These are phyloP conservation scores for Glaucopsyche alexis DNA, from an alignment of 2,888 invertebrate species.

Conservation along the genomic window DNA sequence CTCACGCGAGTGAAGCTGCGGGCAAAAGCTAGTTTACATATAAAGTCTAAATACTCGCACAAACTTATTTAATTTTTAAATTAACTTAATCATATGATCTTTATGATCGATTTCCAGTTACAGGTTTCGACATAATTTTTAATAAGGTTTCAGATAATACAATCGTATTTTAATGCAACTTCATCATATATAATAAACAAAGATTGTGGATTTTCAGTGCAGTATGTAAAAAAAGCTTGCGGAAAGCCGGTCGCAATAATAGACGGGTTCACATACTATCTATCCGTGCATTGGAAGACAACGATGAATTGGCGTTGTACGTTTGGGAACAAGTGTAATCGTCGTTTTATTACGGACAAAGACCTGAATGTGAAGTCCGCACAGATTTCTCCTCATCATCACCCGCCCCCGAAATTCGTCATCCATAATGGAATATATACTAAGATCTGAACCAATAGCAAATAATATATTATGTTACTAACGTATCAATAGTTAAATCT, in stretches of 20 bases:
- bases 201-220: conserved; percentile 38
- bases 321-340: conserved; percentile 43
- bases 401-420: background rate
- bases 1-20: too few species aligned
- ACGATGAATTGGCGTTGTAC: conserved; percentile 45
- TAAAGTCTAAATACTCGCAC: too few species aligned
- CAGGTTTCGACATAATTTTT: too few species aligned
- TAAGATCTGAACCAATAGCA: too few species aligned
- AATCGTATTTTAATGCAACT: too few species aligned
- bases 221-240: conserved; percentile 37
- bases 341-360: conserved; percentile 38
- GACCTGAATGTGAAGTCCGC: background rate
- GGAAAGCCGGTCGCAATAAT: conserved; percentile 42
- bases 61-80: too few species aligned
- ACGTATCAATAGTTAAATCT: too few species aligned
- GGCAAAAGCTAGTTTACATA: too few species aligned
- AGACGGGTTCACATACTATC: conserved; percentile 49
- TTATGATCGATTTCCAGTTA: too few species aligned
- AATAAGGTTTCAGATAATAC: too few species aligned
- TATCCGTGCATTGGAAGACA: conserved; percentile 33
- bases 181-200: background rate
- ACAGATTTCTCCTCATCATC: background rate
- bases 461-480: too few species aligned
- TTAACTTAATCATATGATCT: too few species aligned
- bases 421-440: background rate